Base-by-base conservation (phyloP, 1,140 invertebrate species). In the Drosophila orosa region DNA sequence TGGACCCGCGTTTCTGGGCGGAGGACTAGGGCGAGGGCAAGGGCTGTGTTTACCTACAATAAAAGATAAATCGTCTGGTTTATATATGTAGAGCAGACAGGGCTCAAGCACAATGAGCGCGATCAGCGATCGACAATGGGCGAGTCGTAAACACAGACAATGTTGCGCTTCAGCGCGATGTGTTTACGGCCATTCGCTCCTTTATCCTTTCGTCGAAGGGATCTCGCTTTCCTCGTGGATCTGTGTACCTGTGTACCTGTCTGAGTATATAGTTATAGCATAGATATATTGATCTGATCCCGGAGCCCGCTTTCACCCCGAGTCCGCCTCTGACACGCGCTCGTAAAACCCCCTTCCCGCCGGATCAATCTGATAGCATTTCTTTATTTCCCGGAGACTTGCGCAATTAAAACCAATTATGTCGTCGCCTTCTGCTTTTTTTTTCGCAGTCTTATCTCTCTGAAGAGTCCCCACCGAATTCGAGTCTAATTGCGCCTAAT, bases 1-100 rank as follows among this genome's bases (percentile, higher is more conserved):
- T 87, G 84, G 80, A 47, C 35, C 55, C 17, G 25, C 29, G 15
- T 17, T 45, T 12, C n/a, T 50, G 59, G 59, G 59, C 44, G 59
- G 54, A 27, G 74, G 27, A 31, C 45, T n/a, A 33, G 29, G 22
- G 4, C 15, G 52, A 25, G 22, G n/a, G 3, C 50, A n/a, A 56
- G 65, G 65, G 50, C 61, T 66, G 55, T 89, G 77, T 89, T 89
- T 89, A 83, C 84, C 80, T 55, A 89, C 74, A 84, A 89, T 89
- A 89, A 76, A 78, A 89, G 50, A 84, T 89, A 89, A 89, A 89
- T 89, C 59, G 80, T 89, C 77, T 89, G 84, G 84, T 89, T 89
- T 83, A 80, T 75, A 80, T 75, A 89, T 89, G 67, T 89, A 89
- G 84, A 89, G 84, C 84, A 87, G 76, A 78, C 76, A 78, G 79